These are phyloP conservation scores for Gnathonemus longibarbis DNA, from an alignment of 2,113 vertebrate genomes.

Conservation along the genomic window DNA sequence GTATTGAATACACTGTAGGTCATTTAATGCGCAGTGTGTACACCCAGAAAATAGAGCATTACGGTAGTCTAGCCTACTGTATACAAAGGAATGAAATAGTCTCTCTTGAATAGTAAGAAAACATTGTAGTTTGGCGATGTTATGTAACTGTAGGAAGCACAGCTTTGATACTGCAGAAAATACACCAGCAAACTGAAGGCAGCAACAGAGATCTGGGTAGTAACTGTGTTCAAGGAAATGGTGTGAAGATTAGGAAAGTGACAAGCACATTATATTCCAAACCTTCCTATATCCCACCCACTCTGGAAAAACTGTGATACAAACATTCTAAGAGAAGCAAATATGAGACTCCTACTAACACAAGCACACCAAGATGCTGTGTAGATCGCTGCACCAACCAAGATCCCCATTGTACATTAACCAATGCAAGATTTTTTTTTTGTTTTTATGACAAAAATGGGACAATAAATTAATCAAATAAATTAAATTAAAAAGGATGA, in stretches of 20 bases:
- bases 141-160: background rate
- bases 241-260: background rate
- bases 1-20: background rate
- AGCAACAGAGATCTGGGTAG: background rate
- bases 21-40: background rate
- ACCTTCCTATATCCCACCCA: background rate
- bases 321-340: background rate
- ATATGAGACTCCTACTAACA: background rate
- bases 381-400: background rate
- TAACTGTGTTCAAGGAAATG: background rate
- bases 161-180: background rate
- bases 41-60: background rate
- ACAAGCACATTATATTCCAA: background rate
- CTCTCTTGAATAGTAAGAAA: background rate
- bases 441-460: background rate
- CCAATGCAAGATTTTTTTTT: background rate
- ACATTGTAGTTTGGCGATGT: background rate
- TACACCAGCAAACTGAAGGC: background rate
- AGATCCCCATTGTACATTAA: background rate
- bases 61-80: background rate
- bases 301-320: background rate
- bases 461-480: background rate
- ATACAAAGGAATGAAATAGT: background rate
- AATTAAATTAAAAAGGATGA: background rate
- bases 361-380: background rate